Percentiles rank a stretch among this genome's conserved stretches.
Conservation (phyloP, 2,797 vertebrate genomes). For the Ciconia nigra region DNA sequence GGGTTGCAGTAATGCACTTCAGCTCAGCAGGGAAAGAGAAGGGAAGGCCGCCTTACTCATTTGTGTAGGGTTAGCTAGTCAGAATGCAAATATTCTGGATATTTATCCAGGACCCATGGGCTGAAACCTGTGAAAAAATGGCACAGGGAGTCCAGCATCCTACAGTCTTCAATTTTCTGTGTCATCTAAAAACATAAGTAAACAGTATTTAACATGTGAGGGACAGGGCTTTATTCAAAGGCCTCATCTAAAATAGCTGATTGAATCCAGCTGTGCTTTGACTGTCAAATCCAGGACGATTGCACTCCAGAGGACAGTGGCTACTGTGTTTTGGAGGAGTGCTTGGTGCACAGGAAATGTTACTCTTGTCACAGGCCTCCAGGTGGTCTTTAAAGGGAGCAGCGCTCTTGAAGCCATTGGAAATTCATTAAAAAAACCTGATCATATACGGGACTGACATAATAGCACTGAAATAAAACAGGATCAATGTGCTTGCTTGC, state of each 20-base stretch:
- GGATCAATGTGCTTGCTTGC: background rate
- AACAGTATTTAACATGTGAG: background rate
- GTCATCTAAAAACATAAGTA: background rate
- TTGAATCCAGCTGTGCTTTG: background rate
- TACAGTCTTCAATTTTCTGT: background rate
- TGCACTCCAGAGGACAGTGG: background rate
- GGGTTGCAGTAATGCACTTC: background rate
- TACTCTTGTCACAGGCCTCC: background rate
- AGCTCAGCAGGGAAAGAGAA: background rate
- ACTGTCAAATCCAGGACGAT: background rate
- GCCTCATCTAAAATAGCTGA: background rate
- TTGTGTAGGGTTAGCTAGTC: background rate
- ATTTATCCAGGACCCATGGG: background rate
- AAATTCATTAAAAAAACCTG: background rate
- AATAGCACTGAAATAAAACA: background rate
- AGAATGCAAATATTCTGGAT: background rate
- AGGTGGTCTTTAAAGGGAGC: background rate
- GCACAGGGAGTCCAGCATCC: background rate
- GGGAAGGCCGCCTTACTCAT: background rate
- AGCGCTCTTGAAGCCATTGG: background rate
- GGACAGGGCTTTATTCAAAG: background rate
- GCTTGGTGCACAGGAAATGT: background rate
- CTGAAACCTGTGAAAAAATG: background rate
- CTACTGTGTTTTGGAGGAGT: rapidly evolving
- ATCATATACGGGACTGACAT: background rate